Conservation (phyloP, 2,113 vertebrate species). For the Salvelinus sp. region DNA sequence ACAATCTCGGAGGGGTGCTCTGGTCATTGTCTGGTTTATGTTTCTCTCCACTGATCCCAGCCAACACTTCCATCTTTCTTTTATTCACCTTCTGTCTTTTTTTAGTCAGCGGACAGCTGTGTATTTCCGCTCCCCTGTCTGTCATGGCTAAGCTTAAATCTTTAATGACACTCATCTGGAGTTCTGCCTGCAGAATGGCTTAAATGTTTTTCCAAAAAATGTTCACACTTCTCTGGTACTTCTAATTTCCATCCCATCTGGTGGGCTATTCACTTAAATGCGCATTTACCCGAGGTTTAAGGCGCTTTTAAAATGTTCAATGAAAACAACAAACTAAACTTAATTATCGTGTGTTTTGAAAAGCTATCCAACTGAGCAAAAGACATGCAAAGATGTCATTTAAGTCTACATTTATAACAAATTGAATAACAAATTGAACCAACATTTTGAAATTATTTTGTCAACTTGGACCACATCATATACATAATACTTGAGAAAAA, state of each 20-base stretch:
- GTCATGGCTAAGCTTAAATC: conserved; percentile 42
- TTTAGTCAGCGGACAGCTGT: conserved; percentile 25
- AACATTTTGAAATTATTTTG: neutral
- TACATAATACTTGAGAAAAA: neutral
- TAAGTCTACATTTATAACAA: neutral
- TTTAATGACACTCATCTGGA: conserved; percentile 41
- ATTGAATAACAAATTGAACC: too few species aligned
- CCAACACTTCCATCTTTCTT: neutral
- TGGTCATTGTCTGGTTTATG: neutral
- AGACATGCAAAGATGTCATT: neutral
- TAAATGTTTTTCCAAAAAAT: conserved; percentile 15
- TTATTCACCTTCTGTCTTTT: neutral
- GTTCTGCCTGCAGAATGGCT: conserved; percentile 15
- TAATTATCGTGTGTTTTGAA: neutral
- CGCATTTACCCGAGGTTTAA: conserved; percentile 22
- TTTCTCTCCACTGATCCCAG: neutral
- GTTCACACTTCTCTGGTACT: conserved; percentile 16
- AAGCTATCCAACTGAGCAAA: neutral
- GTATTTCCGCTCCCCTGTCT: conserved; percentile 42
- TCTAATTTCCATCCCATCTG: conserved; percentile 40
- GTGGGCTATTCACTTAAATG: conserved; percentile 19
- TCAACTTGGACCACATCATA: neutral
- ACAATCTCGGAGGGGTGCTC: neutral
- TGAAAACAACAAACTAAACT: conserved; percentile 6
- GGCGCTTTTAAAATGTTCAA: conserved; percentile 22